Conservation (phyloP, 2,888 invertebrate genomes). For the Eustalomyia histrio region DNA sequence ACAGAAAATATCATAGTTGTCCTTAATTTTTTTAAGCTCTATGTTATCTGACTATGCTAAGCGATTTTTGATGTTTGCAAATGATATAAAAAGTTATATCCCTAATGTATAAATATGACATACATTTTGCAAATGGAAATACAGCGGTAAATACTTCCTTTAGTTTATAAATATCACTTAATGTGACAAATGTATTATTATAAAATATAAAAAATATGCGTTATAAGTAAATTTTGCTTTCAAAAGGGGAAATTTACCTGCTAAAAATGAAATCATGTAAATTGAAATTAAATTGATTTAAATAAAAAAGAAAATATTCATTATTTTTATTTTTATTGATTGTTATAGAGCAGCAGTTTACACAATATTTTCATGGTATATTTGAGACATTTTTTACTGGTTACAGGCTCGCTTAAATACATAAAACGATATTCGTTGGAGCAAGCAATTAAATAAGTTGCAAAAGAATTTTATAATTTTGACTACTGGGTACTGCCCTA, state of each 20-base stretch:
- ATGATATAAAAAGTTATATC: too few relatives aligned
- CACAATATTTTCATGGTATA: too few relatives aligned
- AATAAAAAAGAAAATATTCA: background rate
- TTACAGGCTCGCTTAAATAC: too few relatives aligned
- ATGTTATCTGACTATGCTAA: too few relatives aligned
- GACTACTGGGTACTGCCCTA: too few relatives aligned
- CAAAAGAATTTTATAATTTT: too few relatives aligned
- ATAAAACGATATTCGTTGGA: too few relatives aligned
- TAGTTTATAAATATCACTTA: constrained; percentile 58
- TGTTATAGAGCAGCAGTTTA: background rate
- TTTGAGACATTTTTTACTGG: too few relatives aligned
- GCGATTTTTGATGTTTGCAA: too few relatives aligned
- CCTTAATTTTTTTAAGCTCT: too few relatives aligned
- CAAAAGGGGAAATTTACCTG: background rate
- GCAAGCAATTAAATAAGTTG: too few relatives aligned
- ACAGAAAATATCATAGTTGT: too few relatives aligned
- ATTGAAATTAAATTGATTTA: constrained; percentile 37
- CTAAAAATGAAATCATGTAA: constrained; percentile 2
- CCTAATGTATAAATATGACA: constrained; percentile 32
- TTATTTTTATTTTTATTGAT: background rate
- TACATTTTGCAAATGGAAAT: constrained; percentile 36
- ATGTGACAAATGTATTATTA: constrained; percentile 43
- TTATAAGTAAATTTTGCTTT: constrained; percentile 16
- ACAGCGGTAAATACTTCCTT: constrained; percentile 38
- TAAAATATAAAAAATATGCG: constrained; percentile 2